Conservation (phyloP, 2,797 vertebrate genomes). For the Florisuga fusca region DNA sequence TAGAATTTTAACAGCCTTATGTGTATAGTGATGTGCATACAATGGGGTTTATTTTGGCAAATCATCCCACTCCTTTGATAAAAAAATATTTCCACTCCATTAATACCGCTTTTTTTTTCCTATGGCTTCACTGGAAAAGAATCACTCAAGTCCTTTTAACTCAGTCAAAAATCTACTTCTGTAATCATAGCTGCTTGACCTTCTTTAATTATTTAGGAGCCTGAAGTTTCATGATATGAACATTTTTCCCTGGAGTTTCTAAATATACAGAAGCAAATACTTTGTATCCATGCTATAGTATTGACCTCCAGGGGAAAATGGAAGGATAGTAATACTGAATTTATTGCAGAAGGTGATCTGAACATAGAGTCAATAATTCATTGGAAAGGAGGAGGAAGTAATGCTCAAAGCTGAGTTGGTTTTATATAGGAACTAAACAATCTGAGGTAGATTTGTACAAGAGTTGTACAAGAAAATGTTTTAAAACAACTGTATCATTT, state of each 20-base stretch:
- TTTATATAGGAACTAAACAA: background rate
- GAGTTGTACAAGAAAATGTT: background rate
- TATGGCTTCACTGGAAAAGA: background rate
- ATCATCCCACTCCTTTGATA: background rate
- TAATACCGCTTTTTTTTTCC: background rate
- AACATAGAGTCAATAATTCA: background rate
- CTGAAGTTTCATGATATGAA: background rate
- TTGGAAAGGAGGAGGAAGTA: background rate
- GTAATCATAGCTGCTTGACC: background rate
- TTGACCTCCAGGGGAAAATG: background rate
- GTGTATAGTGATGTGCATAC: background rate
- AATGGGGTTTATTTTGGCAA: background rate
- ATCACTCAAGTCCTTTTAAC: background rate
- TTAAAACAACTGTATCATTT: background rate
- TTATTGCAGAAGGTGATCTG: background rate
- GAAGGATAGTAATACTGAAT: background rate
- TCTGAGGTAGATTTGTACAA: background rate
- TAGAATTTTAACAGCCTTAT: background rate
- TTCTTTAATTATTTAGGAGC: background rate
- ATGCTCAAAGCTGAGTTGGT: background rate
- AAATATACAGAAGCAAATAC: background rate
- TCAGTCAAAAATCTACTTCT: background rate
- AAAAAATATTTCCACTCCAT: background rate
- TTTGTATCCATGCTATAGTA: background rate
- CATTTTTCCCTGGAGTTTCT: background rate